Evolutionary conservation across 1,140 invertebrate genomes (phyloP).

Genomic region (Chymomyza costata): DNA sequence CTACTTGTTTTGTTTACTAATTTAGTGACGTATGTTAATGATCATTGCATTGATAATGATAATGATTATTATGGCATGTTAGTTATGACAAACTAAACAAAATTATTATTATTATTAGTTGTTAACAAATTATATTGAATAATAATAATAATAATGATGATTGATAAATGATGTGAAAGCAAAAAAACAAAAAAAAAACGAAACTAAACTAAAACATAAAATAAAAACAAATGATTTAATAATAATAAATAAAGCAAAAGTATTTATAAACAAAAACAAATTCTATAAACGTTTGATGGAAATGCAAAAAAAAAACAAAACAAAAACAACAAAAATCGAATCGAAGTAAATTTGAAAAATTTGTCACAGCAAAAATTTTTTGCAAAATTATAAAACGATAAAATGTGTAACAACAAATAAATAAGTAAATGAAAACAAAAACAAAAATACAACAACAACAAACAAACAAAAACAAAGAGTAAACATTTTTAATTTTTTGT

Average conservation of each 20-base stretch:
- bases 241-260: constrained; percentile 60
- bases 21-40: constrained; percentile 56
- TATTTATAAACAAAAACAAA: constrained; percentile 66
- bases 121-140: constrained; percentile 73
- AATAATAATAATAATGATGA: constrained; percentile 55
- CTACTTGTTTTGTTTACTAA: constrained; percentile 50
- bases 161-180: constrained; percentile 57
- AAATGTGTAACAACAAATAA: constrained; percentile 61
- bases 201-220: constrained; percentile 33
- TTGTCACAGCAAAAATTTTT: constrained; percentile 40
- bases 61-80: constrained; percentile 58
- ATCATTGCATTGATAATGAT: constrained; percentile 54
- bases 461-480: constrained; percentile 50
- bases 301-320: constrained; percentile 11
- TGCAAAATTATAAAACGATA: constrained; percentile 21
- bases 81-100: constrained; percentile 70
- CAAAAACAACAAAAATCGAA: constrained; percentile 2
- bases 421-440: constrained; percentile 48
- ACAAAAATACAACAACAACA: constrained; percentile 49
- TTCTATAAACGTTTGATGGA: constrained; percentile 58
- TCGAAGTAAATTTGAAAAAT: constrained; percentile 18
- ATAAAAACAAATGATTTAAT: constrained; percentile 41
- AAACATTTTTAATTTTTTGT: constrained; percentile 74
- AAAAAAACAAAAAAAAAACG: constrained; percentile 52
- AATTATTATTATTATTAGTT: constrained; percentile 68